Base-by-base conservation (phyloP, 2,113 vertebrate species). In the Phodopus roborovskii region DNA sequence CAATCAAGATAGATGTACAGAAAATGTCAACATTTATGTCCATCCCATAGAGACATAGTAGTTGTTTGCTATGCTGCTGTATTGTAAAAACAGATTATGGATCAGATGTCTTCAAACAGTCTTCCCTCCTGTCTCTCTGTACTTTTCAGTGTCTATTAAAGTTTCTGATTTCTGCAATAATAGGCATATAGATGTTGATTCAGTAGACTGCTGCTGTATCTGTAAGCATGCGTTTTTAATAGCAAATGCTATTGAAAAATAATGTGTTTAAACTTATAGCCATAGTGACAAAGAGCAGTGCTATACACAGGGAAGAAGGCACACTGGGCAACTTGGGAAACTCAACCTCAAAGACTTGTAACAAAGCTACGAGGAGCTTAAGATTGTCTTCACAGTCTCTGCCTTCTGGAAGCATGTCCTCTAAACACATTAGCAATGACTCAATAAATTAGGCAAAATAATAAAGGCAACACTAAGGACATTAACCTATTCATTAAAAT, bases 151-250 rank as follows among this genome's bases (percentile, higher is more conserved):
- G n/a, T 48, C 5, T 84, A 42, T 90, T 71, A 56, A 73, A 73
- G 15, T 66, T 17, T 95, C 68, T 88, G 42, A 64, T 93, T 95
- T 93, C 50, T 90, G 30, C 90, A 26, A 84, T 11, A 24, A 73
- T 85, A 62, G 53, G 45, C 20, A 68, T 36, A 77, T 84, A 68
- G 11, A 74, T 88, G 19, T 83, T 75, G 87, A 78, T 64, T 62
- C 68, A 77, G 45, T 50, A 70, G 15, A 48, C 48, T 20, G 39
- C 17, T 88, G 95, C 53, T 81, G 39, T 66, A 85, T 96, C 60
- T 88, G 45, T 60, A 88, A 90, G 26, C 8, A 62, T 81, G 24
- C 30, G 33, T 39, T 94, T 5, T 5, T n/a, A 22, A 88, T 28
- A 62, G 15, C 53, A 10, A 88, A 85, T 83, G 42, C 15, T 48